Conservation (phyloP, 2,113 vertebrate genomes). For the Bothrops jararaca region DNA sequence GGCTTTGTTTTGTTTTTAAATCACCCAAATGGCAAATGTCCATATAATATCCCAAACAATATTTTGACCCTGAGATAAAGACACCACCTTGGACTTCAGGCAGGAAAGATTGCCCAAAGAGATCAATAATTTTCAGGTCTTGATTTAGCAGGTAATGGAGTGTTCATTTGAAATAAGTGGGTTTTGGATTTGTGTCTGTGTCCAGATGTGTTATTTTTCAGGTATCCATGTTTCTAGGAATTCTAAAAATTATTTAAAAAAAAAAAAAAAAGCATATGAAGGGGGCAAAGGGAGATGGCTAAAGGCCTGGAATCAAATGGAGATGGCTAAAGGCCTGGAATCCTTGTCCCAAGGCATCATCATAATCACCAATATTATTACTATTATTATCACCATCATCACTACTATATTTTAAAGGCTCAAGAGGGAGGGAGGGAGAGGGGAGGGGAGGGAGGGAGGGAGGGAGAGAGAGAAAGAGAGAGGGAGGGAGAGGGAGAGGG, state of each 20-base stretch:
- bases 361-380: not conserved
- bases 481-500: no score
- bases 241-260: not conserved
- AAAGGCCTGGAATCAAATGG: not conserved
- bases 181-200: not conserved
- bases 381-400: not conserved
- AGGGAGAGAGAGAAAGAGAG: no score
- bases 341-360: not conserved
- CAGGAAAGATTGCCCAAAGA: not conserved
- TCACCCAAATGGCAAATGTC: not conserved
- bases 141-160: not conserved
- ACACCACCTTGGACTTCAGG: not conserved
- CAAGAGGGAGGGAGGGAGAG: no score
- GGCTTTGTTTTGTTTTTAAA: not conserved
- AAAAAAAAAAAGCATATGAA: not conserved
- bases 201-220: not conserved
- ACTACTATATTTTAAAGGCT: not conserved
- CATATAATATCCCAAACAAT: not conserved
- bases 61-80: not conserved
- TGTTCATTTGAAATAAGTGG: not conserved
- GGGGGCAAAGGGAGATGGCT: not conserved
- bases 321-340: not conserved
- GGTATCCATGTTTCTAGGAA: not conserved
- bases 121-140: not conserved
- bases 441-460: no score